Conservation (phyloP, 2,888 invertebrate genomes). For the Drosophila subsilvestris region DNA sequence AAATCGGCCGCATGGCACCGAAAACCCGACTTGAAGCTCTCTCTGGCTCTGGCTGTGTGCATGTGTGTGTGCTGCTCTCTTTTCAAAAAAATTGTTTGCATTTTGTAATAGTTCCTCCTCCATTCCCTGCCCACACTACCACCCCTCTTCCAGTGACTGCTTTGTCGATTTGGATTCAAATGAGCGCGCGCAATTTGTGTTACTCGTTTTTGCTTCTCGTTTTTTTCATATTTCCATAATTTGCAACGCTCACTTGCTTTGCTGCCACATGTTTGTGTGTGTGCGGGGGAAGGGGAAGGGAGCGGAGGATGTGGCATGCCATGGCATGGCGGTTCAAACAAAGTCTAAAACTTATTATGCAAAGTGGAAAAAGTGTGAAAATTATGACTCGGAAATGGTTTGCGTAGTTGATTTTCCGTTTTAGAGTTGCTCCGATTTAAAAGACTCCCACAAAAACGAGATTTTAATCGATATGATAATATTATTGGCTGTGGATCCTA, state of each 20-base stretch:
- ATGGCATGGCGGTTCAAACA: slow-evolving; percentile 11
- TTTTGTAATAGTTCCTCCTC: slow-evolving; percentile 63
- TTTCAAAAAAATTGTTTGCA: slow-evolving; percentile 64
- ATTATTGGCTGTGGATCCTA: too few relatives aligned
- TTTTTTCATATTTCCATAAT: slow-evolving; percentile 50
- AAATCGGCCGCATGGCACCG: slow-evolving; percentile 23
- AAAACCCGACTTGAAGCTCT: slow-evolving; percentile 2
- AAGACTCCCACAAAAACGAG: too few relatives aligned
- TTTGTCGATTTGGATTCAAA: slow-evolving; percentile 41
- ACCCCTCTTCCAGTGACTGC: slow-evolving; percentile 39
- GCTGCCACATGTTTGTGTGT: slow-evolving; percentile 33
- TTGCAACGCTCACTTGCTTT: slow-evolving; percentile 63
- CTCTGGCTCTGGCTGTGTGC: neutral
- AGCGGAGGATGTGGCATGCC: slow-evolving; percentile 1
- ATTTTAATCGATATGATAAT: neutral
- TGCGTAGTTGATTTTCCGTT: slow-evolving; percentile 6
- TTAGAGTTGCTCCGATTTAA: neutral
- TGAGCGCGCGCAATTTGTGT: slow-evolving; percentile 37
- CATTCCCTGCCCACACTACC: neutral
- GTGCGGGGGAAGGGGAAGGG: slow-evolving; percentile 45
- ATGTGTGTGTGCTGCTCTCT: slow-evolving; percentile 41
- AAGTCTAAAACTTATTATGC: slow-evolving; percentile 62
- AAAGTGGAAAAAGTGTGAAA: slow-evolving; percentile 58
- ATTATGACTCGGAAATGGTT: slow-evolving; percentile 24
- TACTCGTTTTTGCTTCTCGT: slow-evolving; percentile 9